Evolutionary conservation across 1,140 invertebrate genomes (phyloP).

Genomic region (Polyergus mexicanus): DNA sequence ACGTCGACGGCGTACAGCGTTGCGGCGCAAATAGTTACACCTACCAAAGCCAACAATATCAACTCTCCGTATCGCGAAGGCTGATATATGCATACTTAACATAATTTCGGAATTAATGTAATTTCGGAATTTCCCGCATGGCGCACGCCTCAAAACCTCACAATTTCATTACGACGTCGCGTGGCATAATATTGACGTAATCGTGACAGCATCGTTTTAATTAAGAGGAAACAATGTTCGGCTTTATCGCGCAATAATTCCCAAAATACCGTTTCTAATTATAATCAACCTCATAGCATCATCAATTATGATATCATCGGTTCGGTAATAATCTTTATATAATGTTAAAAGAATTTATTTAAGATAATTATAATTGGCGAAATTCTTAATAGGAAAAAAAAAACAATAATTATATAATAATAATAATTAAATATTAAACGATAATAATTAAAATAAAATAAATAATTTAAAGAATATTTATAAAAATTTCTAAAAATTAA

Average conservation of each 20-base stretch:
- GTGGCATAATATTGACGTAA: constrained; percentile 55
- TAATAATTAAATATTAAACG: neutral
- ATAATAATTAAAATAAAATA: neutral
- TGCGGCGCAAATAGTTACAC: constrained; percentile 52
- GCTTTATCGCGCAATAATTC: constrained; percentile 22
- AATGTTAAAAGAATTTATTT: neutral
- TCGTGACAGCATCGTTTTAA: constrained; percentile 46
- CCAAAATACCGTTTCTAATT: neutral
- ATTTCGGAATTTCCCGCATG: constrained; percentile 54
- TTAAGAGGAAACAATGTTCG: constrained; percentile 32
- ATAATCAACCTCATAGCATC: neutral
- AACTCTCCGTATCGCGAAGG: constrained; percentile 41
- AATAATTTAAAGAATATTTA: neutral
- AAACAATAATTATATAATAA: neutral
- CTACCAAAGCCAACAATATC: constrained; percentile 50
- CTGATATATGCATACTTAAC: constrained; percentile 64
- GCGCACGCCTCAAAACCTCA: constrained; percentile 51
- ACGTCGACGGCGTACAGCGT: constrained; percentile 22
- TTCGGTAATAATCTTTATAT: neutral
- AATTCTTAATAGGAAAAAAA: neutral
- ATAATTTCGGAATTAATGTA: constrained; percentile 61
- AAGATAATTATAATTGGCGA: neutral
- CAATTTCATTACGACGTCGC: constrained; percentile 51
- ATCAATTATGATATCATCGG: neutral
- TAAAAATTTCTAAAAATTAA: neutral